Conservation (phyloP, 2,888 invertebrate species). For the Chromoteleia sp. region DNA sequence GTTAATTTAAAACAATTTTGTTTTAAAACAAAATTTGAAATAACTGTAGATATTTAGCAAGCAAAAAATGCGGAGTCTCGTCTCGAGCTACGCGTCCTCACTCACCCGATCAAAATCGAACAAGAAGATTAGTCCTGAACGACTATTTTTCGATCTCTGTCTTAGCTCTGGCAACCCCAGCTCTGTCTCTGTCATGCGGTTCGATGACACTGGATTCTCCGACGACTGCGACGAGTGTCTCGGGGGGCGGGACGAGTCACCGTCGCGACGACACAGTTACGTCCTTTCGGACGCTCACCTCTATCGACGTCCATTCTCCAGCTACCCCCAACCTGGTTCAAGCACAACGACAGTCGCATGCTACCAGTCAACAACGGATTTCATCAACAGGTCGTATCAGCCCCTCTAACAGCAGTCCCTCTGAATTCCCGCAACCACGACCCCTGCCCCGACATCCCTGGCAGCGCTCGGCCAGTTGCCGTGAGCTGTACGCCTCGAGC, state of each 20-base stretch:
- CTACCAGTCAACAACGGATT: slow-evolving; percentile 81
- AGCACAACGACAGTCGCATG: slow-evolving; percentile 76
- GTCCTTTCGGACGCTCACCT: slow-evolving; percentile 87
- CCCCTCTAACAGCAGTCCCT: slow-evolving; percentile 85
- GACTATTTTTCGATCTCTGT: slow-evolving; percentile 25
- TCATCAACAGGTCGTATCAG: slow-evolving; percentile 85
- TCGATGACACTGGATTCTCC: slow-evolving; percentile 93
- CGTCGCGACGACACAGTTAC: slow-evolving; percentile 88
- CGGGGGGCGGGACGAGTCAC: slow-evolving; percentile 87
- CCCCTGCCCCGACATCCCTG: slow-evolving; percentile 86
- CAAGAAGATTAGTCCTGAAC: slow-evolving; percentile 4
- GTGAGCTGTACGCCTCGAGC: slow-evolving; percentile 92
- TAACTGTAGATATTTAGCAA: neutral
- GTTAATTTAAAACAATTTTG: no score
- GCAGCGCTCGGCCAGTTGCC: slow-evolving; percentile 93
- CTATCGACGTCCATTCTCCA: slow-evolving; percentile 86
- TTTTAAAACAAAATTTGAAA: no score
- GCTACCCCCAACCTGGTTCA: slow-evolving; percentile 86
- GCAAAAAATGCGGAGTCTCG: neutral
- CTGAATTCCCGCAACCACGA: slow-evolving; percentile 84
- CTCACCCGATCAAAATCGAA: neutral
- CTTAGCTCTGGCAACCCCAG: slow-evolving; percentile 83
- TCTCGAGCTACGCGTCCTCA: neutral
- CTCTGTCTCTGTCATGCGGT: slow-evolving; percentile 87
- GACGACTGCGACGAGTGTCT: slow-evolving; percentile 88